Evolutionary conservation across 2,113 vertebrate genomes (phyloP).

Genomic region (Elaphurus davidianus): DNA sequence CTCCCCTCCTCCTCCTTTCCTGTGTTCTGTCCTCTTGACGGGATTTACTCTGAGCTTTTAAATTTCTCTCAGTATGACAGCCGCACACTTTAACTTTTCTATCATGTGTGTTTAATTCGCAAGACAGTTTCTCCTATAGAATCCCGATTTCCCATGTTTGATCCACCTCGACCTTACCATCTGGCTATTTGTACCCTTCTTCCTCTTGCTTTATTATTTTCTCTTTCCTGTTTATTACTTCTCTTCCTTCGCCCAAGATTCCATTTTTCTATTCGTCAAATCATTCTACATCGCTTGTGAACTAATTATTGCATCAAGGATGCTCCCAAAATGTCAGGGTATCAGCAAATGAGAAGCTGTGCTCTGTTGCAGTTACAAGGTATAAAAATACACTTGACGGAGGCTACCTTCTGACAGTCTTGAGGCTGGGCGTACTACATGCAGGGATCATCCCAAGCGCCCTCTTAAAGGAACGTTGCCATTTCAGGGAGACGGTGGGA

Average conservation of each 20-base stretch:
- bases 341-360: background rate
- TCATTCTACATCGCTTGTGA: background rate
- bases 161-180: background rate
- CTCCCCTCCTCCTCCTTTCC: background rate
- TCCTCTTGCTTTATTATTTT: conserved; percentile 54
- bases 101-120: background rate
- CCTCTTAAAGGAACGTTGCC: background rate
- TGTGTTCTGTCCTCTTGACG: background rate
- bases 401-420: background rate
- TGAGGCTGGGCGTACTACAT: background rate
- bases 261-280: background rate
- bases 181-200: conserved; percentile 40
- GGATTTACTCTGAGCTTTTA: conserved; percentile 10
- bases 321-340: background rate
- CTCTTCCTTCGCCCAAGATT: conserved; percentile 20
- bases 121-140: background rate
- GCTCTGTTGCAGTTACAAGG: background rate
- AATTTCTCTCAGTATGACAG: background rate
- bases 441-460: background rate
- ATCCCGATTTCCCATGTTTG: background rate
- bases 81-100: background rate
- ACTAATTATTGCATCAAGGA: background rate
- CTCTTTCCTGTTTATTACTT: conserved; percentile 52
- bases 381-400: background rate
- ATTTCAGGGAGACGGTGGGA: background rate